Base-by-base conservation (phyloP, 2,113 vertebrate genomes). In the Turnix velox region DNA sequence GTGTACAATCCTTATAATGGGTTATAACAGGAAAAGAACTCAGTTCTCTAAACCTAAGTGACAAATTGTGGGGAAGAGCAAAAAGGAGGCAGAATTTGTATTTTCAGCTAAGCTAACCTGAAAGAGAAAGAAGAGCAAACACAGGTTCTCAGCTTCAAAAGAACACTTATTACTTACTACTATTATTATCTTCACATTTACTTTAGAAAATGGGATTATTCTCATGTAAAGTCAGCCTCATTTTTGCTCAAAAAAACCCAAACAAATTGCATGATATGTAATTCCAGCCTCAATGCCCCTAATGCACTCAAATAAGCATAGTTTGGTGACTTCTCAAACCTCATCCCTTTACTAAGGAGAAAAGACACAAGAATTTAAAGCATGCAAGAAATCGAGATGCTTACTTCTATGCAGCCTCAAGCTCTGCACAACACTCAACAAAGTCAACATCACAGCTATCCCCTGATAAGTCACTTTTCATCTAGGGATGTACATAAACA, bases 161-260 rank as follows among this genome's bases (percentile, higher is more conserved):
- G n/a, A n/a, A n/a, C n/a, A n/a, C n/a, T n/a, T n/a, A n/a, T n/a
- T n/a, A n/a, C n/a, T n/a, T n/a, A n/a, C n/a, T n/a, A n/a, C n/a
- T n/a, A n/a, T n/a, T n/a, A n/a, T n/a, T 6, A 18, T 43, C 1
- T 46, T 45, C 28, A 37, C 0, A 30, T 43, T 58, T 49, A 43
- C 49, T 73, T 73, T 7, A 74, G 45, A 51, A 69, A 81, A 66
- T 3, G 66, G 23, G 25, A 66, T 30, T 42, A 35, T 7, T 69
- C 18, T 73, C 17, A 61, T 0, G 5, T 3, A 10, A 83, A 67
- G 9, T n/a, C 42, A 69, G 31, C 39, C 20, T 22, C 84, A n/a
- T 6, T 35, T 55, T 68, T 78, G 11, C 7, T 28, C 35, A 39
- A 35, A 71, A 75, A 42, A 14, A 25, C 15, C 43, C 43, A 16